These are phyloP conservation scores for Emys orbicularis DNA, from an alignment of 2,797 vertebrate species.

Conservation along the genomic window DNA sequence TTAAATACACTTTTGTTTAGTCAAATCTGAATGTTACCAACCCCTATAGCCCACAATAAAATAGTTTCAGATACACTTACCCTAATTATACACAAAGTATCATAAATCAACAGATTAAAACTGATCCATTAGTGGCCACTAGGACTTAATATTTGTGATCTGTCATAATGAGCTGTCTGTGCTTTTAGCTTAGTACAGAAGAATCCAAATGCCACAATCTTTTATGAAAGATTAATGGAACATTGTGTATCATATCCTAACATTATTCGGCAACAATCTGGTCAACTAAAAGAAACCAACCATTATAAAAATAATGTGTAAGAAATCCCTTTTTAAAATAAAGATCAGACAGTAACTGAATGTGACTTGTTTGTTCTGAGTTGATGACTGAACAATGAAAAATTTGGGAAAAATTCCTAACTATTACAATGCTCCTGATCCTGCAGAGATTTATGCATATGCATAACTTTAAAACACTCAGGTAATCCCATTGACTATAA, in stretches of 20 bases:
- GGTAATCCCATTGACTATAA: background rate
- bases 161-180: background rate
- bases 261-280: background rate
- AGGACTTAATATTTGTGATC: slow-evolving; percentile 35
- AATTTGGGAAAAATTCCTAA: too few species aligned
- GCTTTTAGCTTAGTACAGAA: background rate
- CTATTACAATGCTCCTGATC: background rate
- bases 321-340: too few species aligned
- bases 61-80: slow-evolving; percentile 16
- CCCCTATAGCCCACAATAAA: slow-evolving; percentile 18
- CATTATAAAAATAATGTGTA: background rate
- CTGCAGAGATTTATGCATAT: background rate
- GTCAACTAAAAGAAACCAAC: background rate
- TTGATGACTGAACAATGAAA: too few species aligned
- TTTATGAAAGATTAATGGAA: slow-evolving; percentile 23
- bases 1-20: background rate
- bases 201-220: slow-evolving; percentile 1
- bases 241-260: slow-evolving; percentile 11
- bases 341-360: too few species aligned
- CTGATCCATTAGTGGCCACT: slow-evolving; percentile 18
- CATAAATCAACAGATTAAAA: slow-evolving; percentile 13
- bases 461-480: background rate
- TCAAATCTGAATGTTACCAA: slow-evolving; percentile 28
- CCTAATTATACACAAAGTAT: slow-evolving; percentile 37
- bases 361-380: too few species aligned